Evolutionary conservation across 2,797 vertebrate genomes (phyloP), one percentile per base, ranked within the genome.

Genomic region (Triplophysa bombifrons): DNA sequence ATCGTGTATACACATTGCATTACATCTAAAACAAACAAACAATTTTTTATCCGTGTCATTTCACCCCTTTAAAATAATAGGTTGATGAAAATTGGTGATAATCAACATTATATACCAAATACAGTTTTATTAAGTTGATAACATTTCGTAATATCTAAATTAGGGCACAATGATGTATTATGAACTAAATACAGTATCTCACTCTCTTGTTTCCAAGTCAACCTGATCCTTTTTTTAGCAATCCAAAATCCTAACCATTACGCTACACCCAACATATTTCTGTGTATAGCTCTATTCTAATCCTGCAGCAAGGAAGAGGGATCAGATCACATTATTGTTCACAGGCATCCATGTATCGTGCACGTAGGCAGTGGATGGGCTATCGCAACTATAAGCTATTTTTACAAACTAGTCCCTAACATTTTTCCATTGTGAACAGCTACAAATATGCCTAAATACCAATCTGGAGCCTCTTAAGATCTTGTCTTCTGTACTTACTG

Each of bases 271-370:
- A 76, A 76, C 65, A 48, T 44, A 22, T 68, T 58, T 68, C 51
- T 44, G 50, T 46, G 50, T 38, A 67, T 55, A 55, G 34, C 50
- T 76, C 63, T 27, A 76, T n/a, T 76, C 56, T 25, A 76, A 27
- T 46, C 51, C 7, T 27, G 22, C 27, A 67, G 10, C 63, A 67
- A 67, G 11, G 7, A 53, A 55, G 48, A 44, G 64, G 51, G 64
- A 55, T 76, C 38, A 46, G 3, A 58, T 58, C 51, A 76, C 50
- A 67, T 46, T 76, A 66, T 55, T 75, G 20, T 67, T 76, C 38
- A 27, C 22, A 30, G 53, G 50, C 7, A 2, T 76, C 38, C 20
- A 16, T 30, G 14, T 27, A 25, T 74, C 20, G 16, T 41, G n/a
- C 73, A 63, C 34, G 22, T 19, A 46, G 38, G 71, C 16, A 14